Base-by-base conservation (phyloP, 2,888 invertebrate species). In the Polylopha cassiicola region DNA sequence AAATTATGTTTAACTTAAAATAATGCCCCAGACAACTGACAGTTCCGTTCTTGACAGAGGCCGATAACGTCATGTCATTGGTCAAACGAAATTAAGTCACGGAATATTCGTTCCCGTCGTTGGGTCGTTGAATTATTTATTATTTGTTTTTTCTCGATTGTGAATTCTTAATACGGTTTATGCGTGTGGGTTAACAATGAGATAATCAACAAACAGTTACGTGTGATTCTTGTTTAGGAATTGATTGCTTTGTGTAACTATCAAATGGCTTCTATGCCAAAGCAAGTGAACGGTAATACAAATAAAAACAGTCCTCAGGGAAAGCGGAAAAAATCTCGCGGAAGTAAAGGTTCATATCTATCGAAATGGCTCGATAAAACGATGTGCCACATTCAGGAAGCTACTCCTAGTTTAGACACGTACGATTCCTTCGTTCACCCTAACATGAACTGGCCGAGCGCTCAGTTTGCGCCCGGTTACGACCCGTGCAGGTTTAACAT, bases 281-380 rank as follows among this genome's bases (percentile, higher is more conserved):
- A 80, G 69, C 80, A 78, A 72, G 66, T 68, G 57, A 81, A 77
- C 65, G 74, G 71, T 52, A 73, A 70, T 65, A 57, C 63, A 56
- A 76, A 65, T 48, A 76, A 57, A 64, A 74, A 72, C 72, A 74
- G 73, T 57, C 69, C 74, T 50, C 61, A 73, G 59, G 84, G 82
- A 65, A 86, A 86, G 68, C 78, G 86, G 47, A 86, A 86, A 66
- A 86, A 86, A 65, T 73, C 81, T 49, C 73, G 75, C 48, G 69
- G 68, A 37, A 80, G 64, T 50, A 76, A 74, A 57, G 72, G 75
- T 39, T 75, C 80, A 18, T 85, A 80, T 51, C 58, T 87, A 32
- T 75, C 82, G 16, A 87, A 86, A 65, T 87, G 87, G 86, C 57
- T 87, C 20, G 87, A 87, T 48, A 87, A 82, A 61, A 76, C 79